Evolutionary conservation across 2,888 invertebrate species (phyloP), one percentile per base, ranked within the genome.

Genomic region (Hyles lineata): DNA sequence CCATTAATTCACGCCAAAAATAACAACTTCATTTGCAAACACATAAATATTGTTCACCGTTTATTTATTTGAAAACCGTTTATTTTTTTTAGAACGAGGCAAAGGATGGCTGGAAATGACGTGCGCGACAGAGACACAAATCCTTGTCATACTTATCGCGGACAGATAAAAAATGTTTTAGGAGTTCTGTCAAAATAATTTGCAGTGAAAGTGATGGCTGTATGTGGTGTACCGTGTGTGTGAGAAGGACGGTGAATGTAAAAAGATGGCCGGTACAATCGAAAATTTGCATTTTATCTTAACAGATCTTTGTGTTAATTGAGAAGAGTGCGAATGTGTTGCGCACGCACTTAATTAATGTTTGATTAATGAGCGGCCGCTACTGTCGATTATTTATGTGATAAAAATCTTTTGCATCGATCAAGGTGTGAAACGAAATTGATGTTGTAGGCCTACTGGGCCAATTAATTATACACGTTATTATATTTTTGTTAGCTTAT

Each of bases 261-360:
- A 70, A 35, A 86, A 87, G 76, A 90, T 86, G 87, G 82, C 82
- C 81, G 80, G 82, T 83, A 78, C 77, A 79, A 78, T 83, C 78
- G 77, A 82, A 85, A 86, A 91, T 89, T 91, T 86, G 83, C 90
- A 89, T 90, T 82, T 89, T 88, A 91, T 92, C 91, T 87, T 84
- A 84, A 84, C 81, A 83, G 85, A 91, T 92, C 90, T 88, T 85
- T 79, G 76, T 79, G 82, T 90, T 92, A 93, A 92, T 92, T 92
- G 90, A 87, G 87, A 86, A 87, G 82, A 87, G 86, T 87, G 89
- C 85, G 87, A 89, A 89, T 87, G 84, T 84, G 85, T 87, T 87
- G 85, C 84, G 83, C 81, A 83, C 83, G 81, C 81, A 80, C 80
- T 90, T 92, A 91, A 92, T 93, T 93, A 92, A 82, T 75, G 76